Percentiles rank a stretch among this genome's conserved stretches.
phyloP scores from a whole-genome alignment of 2,888 invertebrate species.

The Spisula subtruncata region DNA sequence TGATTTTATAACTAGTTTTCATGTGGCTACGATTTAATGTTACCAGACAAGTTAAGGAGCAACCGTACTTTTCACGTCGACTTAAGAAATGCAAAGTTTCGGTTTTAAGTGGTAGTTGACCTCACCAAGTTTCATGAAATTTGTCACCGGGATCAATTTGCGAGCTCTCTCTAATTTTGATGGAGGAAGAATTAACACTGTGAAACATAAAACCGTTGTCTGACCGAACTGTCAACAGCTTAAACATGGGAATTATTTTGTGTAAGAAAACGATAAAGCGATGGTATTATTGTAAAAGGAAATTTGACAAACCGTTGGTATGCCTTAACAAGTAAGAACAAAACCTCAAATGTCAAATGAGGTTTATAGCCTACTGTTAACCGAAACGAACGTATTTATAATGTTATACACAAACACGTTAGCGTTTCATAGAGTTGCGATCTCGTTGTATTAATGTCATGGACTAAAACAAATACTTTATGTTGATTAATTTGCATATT shows the following conservation, averaged over 20 bases:
- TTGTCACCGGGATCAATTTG: constrained; percentile 55
- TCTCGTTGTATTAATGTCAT: no score
- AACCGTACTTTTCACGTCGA: neutral
- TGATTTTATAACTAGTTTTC: neutral
- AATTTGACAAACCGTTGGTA: neutral
- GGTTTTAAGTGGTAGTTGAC: constrained; percentile 55
- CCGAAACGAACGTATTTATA: no score
- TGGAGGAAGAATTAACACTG: neutral
- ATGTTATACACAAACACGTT: no score
- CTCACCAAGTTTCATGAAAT: constrained; percentile 40
- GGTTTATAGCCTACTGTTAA: no score
- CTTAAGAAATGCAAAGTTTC: neutral
- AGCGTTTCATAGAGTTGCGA: no score
- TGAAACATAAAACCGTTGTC: constrained; percentile 26
- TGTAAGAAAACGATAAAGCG: constrained; percentile 8
- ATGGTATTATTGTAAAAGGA: neutral
- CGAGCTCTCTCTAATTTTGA: constrained; percentile 37
- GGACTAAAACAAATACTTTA: no score
- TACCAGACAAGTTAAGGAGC: constrained; percentile 24
- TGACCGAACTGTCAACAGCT: neutral
- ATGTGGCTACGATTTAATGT: constrained; percentile 36
- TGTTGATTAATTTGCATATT: no score
- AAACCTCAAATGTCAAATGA: neutral
- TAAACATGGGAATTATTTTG: constrained; percentile 17
- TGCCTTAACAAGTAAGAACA: neutral